Conservation (phyloP, 2,113 vertebrate genomes). For the Equus quagga region DNA sequence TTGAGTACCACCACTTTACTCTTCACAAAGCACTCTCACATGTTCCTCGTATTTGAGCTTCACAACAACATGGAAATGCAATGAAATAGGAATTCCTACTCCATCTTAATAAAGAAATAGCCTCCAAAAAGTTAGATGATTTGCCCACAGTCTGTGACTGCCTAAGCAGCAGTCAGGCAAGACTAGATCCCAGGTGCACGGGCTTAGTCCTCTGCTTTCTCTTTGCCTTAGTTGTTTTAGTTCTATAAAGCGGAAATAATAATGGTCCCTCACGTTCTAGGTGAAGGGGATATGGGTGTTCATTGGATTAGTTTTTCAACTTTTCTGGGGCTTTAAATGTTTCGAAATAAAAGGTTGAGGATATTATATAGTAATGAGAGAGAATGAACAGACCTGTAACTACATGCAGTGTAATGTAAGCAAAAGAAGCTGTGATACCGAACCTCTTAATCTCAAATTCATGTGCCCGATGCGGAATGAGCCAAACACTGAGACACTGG, state of each 20-base stretch:
- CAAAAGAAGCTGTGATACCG: neutral
- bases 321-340: slow-evolving; percentile 2
- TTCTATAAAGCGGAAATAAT: neutral
- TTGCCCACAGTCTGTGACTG: neutral
- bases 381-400: neutral
- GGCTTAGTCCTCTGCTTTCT: neutral
- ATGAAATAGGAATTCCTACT: neutral
- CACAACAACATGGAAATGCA: neutral
- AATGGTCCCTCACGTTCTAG: neutral
- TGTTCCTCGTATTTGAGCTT: neutral
- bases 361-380: neutral
- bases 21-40: neutral
- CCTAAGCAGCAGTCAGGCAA: neutral
- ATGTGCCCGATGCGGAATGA: too few relatives aligned
- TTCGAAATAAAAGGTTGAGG: neutral
- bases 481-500: too few relatives aligned
- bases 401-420: neutral
- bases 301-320: neutral
- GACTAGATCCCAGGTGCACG: neutral
- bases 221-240: slow-evolving; percentile 33
- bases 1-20: neutral
- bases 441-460: too few relatives aligned
- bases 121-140: neutral
- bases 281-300: neutral
- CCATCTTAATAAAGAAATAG: neutral